Base-by-base conservation (phyloP, 1,140 invertebrate genomes). In the Luehdorfia chinensis region DNA sequence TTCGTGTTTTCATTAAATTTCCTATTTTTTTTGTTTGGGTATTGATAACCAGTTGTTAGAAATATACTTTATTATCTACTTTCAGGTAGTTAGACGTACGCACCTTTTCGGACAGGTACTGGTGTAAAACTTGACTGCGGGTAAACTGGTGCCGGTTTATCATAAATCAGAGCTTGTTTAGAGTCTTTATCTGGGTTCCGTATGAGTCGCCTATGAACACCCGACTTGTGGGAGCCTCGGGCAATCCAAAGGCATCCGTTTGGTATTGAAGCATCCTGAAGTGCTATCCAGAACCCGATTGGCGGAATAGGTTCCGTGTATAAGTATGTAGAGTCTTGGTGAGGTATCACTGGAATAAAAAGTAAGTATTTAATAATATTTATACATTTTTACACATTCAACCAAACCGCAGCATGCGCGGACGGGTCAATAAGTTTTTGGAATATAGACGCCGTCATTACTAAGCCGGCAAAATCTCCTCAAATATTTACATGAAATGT, bases 241-340 rank as follows among this genome's bases (percentile, higher is more conserved):
- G 94, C 91, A 71, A 98, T 96, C 91, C 94, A 96, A 2, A 99
- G 88, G 72, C 98, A 99, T 4, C 98, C 97, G 76, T 99, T 99
- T 68, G 98, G 93, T 5, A 91, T 37, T 0, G 93, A 97, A 1
- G 96, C 94, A 67, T 98, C 96, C 65, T 99, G 96, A 1, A 99
- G 79, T 1, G 98, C 95, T 32, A 99, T 93, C 98, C 98, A 99
- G 66, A 98, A 93, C 1, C 97, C 97, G 7, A 96, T 79, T 0
- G 94, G 88, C 8, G 90, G 90, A 16, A 90, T 80, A 9, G 92
- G 96, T 46, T 93, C 94, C 0, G 95, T 96, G 58, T 94, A 90
- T 1, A 99, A 87, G 75, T 95, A 99, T 0, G 95, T 93, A 0
- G 92, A 91, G 76, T 98, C 97, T 83, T 97, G 95, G 84, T 98